Conservation (phyloP, 2,888 invertebrate species). For the Zeuzera pyrina region DNA sequence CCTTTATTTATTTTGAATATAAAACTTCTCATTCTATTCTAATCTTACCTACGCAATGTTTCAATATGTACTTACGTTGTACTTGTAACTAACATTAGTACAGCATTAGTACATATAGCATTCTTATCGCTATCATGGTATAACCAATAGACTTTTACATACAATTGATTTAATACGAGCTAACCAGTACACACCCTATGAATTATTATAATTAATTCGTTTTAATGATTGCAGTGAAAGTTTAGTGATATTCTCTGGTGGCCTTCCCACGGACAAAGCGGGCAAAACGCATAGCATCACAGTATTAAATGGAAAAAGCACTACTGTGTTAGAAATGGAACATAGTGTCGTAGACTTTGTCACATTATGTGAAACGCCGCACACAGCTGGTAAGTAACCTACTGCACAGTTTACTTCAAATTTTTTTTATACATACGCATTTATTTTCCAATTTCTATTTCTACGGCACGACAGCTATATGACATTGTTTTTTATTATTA, state of each 20-base stretch:
- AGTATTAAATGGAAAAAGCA: slow-evolving; percentile 95
- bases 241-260: slow-evolving; percentile 97
- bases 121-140: no score
- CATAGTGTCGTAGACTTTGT: slow-evolving; percentile 98
- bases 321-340: slow-evolving; percentile 99
- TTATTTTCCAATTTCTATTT: no score
- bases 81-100: neutral
- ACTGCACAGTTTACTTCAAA: no score
- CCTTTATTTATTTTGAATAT: no score
- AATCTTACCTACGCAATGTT: neutral
- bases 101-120: neutral
- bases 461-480: no score
- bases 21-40: no score
- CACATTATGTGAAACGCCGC: slow-evolving; percentile 95
- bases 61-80: neutral
- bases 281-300: slow-evolving; percentile 95
- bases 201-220: neutral
- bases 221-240: slow-evolving; percentile 78
- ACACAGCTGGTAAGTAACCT: slow-evolving; percentile 85
- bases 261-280: slow-evolving; percentile 92
- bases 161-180: neutral
- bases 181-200: neutral
- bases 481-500: no score
- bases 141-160: no score
- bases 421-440: no score